Conservation (phyloP, 1,140 invertebrate genomes). For the Formica exsecta region DNA sequence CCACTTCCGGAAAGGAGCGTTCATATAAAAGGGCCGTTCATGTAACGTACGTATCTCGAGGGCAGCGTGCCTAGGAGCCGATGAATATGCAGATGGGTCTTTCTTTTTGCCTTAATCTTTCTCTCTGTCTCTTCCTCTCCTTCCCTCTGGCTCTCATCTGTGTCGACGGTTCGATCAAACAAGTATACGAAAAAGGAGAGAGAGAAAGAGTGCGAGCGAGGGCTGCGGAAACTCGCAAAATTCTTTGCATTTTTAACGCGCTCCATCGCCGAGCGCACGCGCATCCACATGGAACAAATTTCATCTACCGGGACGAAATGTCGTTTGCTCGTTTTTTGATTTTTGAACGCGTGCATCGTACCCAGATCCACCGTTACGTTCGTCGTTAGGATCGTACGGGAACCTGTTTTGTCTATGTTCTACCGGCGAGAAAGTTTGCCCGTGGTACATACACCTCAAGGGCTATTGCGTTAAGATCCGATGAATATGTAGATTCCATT, state of each 20-base stretch:
- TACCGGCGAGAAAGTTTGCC: conserved; percentile 67
- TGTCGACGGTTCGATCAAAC: conserved; percentile 57
- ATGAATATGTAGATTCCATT: conserved; percentile 77
- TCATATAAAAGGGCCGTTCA: conserved; percentile 56
- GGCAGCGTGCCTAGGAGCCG: conserved; percentile 48
- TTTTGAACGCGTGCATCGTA: background rate
- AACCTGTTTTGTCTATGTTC: conserved; percentile 66
- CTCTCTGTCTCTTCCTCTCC: background rate
- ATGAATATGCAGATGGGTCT: conserved; percentile 77
- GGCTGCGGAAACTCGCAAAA: conserved; percentile 28
- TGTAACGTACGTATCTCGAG: conserved; percentile 52
- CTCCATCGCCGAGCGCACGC: background rate
- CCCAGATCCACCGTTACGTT: conserved; percentile 18
- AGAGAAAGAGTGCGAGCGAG: background rate
- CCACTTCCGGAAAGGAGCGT: conserved; percentile 16
- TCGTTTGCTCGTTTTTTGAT: conserved; percentile 41
- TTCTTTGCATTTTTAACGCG: conserved; percentile 74
- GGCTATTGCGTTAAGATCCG: conserved; percentile 72
- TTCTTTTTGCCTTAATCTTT: conserved; percentile 38
- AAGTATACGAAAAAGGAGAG: conserved; percentile 41
- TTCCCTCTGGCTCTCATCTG: conserved; percentile 18
- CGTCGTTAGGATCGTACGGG: conserved; percentile 29
- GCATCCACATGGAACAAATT: background rate
- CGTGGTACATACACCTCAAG: conserved; percentile 64
- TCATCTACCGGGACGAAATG: background rate